Conservation (phyloP, 2,113 vertebrate genomes). For the Nesoenas mayeri region DNA sequence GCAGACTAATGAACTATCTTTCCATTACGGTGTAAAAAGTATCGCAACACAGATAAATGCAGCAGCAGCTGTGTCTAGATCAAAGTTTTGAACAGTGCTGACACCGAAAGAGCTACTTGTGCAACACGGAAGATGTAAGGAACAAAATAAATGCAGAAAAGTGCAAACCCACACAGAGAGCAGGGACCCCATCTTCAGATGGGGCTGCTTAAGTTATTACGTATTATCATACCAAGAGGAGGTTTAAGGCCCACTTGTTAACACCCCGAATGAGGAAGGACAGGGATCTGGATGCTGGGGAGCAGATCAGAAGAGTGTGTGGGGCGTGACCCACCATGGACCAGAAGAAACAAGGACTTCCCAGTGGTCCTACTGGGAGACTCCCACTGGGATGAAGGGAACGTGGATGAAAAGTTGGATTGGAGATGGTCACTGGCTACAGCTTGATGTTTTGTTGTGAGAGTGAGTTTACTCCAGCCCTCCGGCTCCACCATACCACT, state of each 20-base stretch:
- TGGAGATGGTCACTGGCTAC: background rate
- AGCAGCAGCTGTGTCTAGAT: background rate
- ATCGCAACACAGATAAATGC: background rate
- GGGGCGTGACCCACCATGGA: rapidly evolving
- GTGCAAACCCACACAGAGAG: background rate
- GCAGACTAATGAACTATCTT: background rate
- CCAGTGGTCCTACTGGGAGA: background rate
- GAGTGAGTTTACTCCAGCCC: background rate
- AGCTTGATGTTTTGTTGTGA: rapidly evolving
- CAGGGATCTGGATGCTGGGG: background rate
- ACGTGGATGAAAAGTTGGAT: rapidly evolving
- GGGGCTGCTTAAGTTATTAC: background rate
- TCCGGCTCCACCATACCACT: rapidly evolving
- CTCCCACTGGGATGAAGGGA: background rate
- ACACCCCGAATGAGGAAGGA: rapidly evolving
- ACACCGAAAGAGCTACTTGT: background rate
- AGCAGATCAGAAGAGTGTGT: rapidly evolving
- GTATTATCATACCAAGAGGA: background rate
- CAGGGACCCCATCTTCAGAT: background rate
- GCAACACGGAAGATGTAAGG: background rate
- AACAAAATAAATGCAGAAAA: background rate
- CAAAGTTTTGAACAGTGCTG: background rate
- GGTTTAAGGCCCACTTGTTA: rapidly evolving
- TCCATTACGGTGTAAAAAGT: background rate
- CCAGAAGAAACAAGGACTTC: background rate